Evolutionary conservation across 2,797 vertebrate species (phyloP), one percentile per base, ranked within the genome.

Genomic region (Schizopygopsis pylzovi): DNA sequence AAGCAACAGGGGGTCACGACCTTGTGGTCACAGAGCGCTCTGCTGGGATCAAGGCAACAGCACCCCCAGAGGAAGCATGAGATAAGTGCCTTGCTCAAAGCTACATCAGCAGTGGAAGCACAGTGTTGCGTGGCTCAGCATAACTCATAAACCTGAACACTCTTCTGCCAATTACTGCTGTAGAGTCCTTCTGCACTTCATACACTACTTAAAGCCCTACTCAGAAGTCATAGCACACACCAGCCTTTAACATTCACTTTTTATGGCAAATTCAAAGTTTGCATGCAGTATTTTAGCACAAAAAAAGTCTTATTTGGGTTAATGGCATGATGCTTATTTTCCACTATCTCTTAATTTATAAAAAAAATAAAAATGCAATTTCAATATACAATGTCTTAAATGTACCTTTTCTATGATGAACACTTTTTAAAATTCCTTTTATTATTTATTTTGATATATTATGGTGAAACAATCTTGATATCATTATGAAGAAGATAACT

Each of bases 61-160:
- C 43, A 39, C 56, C 43, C 56, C 56, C 28, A 65, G 20, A 75
- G 43, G 20, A 83, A 16, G 28, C 25, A n/a, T 49, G 71, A 73
- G 56, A 73, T 83, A 61, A 75, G 54, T 75, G 70, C 11, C 20
- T 83, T 37, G 41, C 54, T 73, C 18, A 47, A 83, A 83, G 70
- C 25, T 49, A 45, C 67, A 72, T 82, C 39, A 82, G n/a, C 16
- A 83, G 18, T 47, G 52, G 70, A 47, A 45, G 37, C 12, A 18
- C 25, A 37, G 70, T 47, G 54, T 63, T 83, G 70, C 52, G 33
- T 73, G 70, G 54, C 18, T 73, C 54, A 82, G 81, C 80, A 82
- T n/a, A 41, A 18, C 15, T 54, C 67, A 56, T 82, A 71, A 81
- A 82, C 67, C 12, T 77, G 20, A 77, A 81, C 20, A 49, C 45